These are phyloP conservation scores for Isoperla grammatica DNA, from an alignment of 2,888 invertebrate species.

Conservation along the genomic window DNA sequence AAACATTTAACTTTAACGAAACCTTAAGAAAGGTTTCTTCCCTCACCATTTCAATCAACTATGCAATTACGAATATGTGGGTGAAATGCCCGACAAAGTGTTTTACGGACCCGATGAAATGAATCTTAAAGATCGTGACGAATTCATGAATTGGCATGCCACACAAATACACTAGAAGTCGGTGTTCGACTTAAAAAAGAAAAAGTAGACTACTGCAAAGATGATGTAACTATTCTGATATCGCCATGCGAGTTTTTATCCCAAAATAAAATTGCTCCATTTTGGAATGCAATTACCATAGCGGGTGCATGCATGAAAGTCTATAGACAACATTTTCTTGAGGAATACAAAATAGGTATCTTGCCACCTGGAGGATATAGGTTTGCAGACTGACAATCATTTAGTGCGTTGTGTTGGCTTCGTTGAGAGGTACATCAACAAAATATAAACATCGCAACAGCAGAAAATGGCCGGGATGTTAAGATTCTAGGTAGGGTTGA, in stretches of 20 bases:
- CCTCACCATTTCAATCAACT: too few relatives aligned
- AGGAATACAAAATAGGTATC: too few relatives aligned
- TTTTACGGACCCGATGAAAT: too few relatives aligned
- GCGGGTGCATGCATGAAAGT: conserved; percentile 20
- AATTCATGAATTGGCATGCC: not conserved
- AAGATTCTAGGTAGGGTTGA: too few relatives aligned
- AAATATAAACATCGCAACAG: too few relatives aligned
- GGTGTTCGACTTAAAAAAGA: not conserved
- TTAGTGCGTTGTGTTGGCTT: too few relatives aligned
- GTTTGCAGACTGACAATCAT: too few relatives aligned
- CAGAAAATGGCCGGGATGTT: too few relatives aligned
- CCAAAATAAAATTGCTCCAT: conserved; percentile 6
- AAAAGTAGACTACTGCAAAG: not conserved
- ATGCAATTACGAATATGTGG: not conserved
- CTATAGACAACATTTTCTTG: conserved; percentile 13
- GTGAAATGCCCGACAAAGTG: not conserved
- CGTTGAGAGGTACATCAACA: too few relatives aligned
- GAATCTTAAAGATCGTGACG: not conserved
- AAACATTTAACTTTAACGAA: too few relatives aligned
- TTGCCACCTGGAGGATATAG: too few relatives aligned
- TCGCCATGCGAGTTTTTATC: not conserved
- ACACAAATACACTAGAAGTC: not conserved
- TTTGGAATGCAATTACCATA: conserved; percentile 18
- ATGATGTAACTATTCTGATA: not conserved
- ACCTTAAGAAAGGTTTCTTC: not conserved